phyloP scores from a whole-genome alignment of 1,140 invertebrate species.

The Leptinotarsa lineolata region DNA sequence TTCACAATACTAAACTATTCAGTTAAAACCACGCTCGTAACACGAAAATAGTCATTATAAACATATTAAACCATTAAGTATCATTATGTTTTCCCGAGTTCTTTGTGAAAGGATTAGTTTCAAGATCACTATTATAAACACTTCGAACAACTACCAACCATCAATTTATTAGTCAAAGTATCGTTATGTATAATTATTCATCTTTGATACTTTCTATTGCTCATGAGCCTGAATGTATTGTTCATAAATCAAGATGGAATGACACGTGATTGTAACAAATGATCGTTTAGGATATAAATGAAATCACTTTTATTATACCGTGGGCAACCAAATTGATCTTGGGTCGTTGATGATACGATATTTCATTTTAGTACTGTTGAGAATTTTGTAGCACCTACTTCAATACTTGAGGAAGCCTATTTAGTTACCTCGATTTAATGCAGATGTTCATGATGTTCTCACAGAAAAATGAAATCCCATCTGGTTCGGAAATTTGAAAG shows the following conservation, averaged over 20 bases:
- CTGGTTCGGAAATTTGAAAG: no score
- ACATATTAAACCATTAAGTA: slow-evolving; percentile 3
- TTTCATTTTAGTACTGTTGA: no score
- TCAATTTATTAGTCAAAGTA: slow-evolving; percentile 9
- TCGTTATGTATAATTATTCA: slow-evolving; percentile 1
- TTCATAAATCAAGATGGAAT: slow-evolving; percentile 8
- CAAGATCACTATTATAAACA: background rate
- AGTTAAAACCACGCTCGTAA: background rate
- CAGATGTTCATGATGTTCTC: no score
- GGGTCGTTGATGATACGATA: no score
- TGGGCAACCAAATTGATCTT: no score
- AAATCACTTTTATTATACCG: background rate
- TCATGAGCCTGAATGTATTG: background rate
- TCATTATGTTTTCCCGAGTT: background rate
- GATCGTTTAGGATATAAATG: background rate
- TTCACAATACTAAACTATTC: background rate
- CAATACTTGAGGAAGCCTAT: no score
- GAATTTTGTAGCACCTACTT: no score
- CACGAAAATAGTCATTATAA: background rate
- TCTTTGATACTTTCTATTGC: background rate
- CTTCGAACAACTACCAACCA: background rate
- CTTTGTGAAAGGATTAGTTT: slow-evolving; percentile 6
- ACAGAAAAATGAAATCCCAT: no score
- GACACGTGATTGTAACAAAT: slow-evolving; percentile 5
- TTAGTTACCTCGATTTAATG: no score